Evolutionary conservation across 64 coral and sea anemone genomes (phyloP).

Genomic region (Catalaphyllia jardinei): DNA sequence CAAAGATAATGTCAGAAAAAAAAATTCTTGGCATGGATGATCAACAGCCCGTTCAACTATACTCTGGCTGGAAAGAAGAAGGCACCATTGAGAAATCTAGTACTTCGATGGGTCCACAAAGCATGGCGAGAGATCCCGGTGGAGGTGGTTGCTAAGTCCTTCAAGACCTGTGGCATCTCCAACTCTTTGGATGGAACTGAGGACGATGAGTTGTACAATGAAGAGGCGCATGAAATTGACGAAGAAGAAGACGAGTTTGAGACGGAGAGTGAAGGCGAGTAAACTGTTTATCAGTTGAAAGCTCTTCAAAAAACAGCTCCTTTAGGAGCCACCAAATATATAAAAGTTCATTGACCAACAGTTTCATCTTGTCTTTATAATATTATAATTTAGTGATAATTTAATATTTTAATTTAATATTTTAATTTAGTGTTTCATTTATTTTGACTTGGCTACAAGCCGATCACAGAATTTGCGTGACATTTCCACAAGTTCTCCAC

Average conservation of each 20-base stretch:
- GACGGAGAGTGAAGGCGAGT: conserved; percentile 23
- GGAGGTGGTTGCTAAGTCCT: conserved; percentile 9
- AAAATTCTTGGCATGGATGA: conserved; percentile 9
- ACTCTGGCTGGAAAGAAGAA: conserved; percentile 25
- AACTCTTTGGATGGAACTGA: conserved; percentile 38
- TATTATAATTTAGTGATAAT: conserved; percentile 28
- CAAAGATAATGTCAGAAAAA: neutral
- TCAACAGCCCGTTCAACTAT: neutral
- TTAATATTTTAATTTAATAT: no score
- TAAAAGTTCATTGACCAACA: conserved; percentile 21
- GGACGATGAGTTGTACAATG: neutral
- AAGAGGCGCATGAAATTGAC: neutral
- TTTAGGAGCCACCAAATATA: conserved; percentile 44
- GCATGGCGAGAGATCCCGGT: conserved; percentile 12
- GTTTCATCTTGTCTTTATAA: conserved; percentile 13
- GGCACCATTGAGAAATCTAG: neutral
- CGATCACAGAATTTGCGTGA: conserved; percentile 15
- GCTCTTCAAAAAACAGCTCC: conserved; percentile 11
- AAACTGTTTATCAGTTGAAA: conserved; percentile 10
- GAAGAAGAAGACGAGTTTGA: conserved; percentile 7
- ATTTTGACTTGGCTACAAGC: conserved; percentile 49
- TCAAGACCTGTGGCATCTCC: conserved; percentile 35
- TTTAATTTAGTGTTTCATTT: neutral
- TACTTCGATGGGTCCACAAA: neutral
- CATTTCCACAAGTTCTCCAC: neutral